These are phyloP conservation scores for Eidolon dupreanum DNA, from an alignment of 2,797 vertebrate genomes.

Conservation along the genomic window DNA sequence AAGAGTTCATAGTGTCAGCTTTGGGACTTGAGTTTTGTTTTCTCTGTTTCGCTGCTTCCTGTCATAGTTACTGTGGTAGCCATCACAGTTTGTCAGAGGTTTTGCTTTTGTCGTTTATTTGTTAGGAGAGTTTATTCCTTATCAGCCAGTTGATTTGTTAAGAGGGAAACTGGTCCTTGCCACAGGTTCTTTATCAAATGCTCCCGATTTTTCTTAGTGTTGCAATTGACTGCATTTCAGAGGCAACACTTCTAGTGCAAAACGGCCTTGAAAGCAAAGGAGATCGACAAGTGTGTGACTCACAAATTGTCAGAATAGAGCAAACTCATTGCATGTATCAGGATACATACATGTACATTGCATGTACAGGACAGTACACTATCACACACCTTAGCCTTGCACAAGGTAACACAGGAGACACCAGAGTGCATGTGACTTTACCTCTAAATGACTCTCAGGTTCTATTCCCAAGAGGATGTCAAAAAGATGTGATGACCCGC, in stretches of 20 bases:
- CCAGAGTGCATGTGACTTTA: too few species aligned
- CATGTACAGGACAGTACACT: too few species aligned
- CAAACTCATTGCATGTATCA: neutral
- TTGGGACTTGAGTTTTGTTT: neutral
- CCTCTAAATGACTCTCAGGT: neutral
- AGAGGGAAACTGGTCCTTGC: neutral
- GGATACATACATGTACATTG: too few species aligned
- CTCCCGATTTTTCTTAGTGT: neutral
- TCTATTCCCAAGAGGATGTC: neutral
- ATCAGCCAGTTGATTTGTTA: neutral
- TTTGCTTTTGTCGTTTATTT: neutral
- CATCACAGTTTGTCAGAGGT: neutral
- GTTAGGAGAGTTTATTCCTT: neutral
- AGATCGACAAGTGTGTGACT: neutral
- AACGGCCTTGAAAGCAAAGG: neutral
- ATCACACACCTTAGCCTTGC: neutral
- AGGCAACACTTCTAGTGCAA: neutral
- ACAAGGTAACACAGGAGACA: neutral
- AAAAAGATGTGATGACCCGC: neutral
- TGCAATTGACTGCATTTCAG: neutral
- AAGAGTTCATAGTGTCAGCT: neutral
- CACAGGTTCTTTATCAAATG: neutral
- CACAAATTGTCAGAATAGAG: neutral
- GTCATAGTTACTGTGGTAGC: neutral
- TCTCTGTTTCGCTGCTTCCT: neutral